Evolutionary conservation across 2,888 invertebrate genomes (phyloP), one percentile per base, ranked within the genome.

Genomic region (Notodonta ziczac): DNA sequence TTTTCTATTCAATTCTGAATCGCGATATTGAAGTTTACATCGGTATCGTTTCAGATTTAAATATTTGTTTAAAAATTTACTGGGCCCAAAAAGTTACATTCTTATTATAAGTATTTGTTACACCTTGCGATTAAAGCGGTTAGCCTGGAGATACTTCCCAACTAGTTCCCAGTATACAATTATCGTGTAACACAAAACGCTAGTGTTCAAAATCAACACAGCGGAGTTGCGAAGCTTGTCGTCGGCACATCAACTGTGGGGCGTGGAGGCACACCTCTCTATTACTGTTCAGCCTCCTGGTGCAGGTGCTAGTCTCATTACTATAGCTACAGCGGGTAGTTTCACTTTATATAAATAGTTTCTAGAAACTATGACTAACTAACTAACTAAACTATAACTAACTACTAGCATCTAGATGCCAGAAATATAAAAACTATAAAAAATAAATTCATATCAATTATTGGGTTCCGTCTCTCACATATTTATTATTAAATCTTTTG

Each of bases 231-330:
- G 76, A 74, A 80, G 81, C 67, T 82, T 80, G 83, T 85, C 84
- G 84, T 81, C 85, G 73, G 77, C 81, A 77, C 83, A 82, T 87
- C 89, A 85, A 74, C 78, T 62, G 66, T 58, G 66, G 85, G 92
- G 93, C 92, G 91, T 81, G 84, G 70, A 87, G 90, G 80, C 91
- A 90, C 93, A 87, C 93, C 93, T 89, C 89, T 89, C 87, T 84
- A 91, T 91, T 91, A 91, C 84, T 74, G 84, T 73, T 73, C 81
- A 76, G 46, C 65, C 66, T 67, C 62, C 61, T 66, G 65, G 65
- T 78, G 76, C 80, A 77, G 73, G 70, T 78, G 76, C 65, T 63
- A 73, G 63, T 44, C 46, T 46, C 46, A 5, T 35, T 5, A 35
- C 35, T 35, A 35, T 46, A 46, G 46, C n/a, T n/a, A 46, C 46